phyloP scores from a whole-genome alignment of 53 echinoderm and acorn worm genomes.

The Crossaster papposus region DNA sequence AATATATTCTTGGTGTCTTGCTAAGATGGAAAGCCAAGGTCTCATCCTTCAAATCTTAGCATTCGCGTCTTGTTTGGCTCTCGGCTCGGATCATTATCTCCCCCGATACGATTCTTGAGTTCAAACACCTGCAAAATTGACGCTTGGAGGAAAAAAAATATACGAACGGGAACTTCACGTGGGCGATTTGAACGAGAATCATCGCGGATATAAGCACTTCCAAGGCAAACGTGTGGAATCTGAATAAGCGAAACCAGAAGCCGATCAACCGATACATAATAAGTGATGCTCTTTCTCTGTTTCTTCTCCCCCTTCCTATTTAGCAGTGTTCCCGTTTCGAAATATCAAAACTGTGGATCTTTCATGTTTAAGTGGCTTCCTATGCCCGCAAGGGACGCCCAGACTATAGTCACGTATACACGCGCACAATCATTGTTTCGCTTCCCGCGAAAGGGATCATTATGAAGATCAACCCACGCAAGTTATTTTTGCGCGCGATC shows the following conservation, averaged over 20 bases:
- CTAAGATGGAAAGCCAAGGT: background rate
- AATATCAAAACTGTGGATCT: background rate
- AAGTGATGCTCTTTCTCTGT: no score
- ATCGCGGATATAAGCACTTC: background rate
- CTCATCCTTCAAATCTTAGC: background rate
- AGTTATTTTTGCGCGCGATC: background rate
- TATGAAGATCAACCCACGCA: background rate
- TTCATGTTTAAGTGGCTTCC: background rate
- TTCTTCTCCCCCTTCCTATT: background rate
- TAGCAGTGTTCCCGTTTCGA: background rate
- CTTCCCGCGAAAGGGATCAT: background rate
- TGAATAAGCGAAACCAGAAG: background rate
- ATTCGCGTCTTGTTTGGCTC: background rate
- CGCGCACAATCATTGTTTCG: background rate
- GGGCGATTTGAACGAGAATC: background rate
- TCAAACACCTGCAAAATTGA: background rate
- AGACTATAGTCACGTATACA: background rate
- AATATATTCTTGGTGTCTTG: background rate
- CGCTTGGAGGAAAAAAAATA: background rate
- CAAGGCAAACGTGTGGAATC: background rate
- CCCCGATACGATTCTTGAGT: background rate
- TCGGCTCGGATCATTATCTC: background rate
- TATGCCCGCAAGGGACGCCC: no score
- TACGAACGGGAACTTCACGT: background rate
- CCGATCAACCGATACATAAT: no score